These are phyloP conservation scores for Heterochromis multidens DNA, from an alignment of 2,113 vertebrate species.

Conservation along the genomic window DNA sequence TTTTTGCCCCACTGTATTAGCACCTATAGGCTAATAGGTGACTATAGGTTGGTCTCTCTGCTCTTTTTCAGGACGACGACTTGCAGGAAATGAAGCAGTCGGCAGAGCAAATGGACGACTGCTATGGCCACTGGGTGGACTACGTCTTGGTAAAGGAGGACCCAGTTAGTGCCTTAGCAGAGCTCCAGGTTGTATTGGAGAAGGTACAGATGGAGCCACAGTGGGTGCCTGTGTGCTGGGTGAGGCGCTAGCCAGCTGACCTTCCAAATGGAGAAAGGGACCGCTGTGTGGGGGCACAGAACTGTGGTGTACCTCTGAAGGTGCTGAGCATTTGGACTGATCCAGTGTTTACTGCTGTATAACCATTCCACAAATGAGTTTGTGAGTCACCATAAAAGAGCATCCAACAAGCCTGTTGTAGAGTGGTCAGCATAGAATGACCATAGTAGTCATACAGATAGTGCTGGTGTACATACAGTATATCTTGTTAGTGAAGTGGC, in stretches of 20 bases:
- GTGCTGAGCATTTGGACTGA: not conserved
- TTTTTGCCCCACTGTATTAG: not conserved
- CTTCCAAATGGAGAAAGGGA: not conserved
- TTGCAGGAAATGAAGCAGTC: constrained; percentile 85
- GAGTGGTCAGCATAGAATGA: not conserved
- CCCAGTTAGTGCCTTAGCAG: constrained; percentile 76
- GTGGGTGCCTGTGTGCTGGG: constrained; percentile 90
- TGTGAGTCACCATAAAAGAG: not conserved
- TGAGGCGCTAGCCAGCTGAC: constrained; percentile 70
- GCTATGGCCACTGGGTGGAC: constrained; percentile 87
- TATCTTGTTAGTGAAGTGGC: not conserved
- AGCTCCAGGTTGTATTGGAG: constrained; percentile 83
- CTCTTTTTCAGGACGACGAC: constrained; percentile 77
- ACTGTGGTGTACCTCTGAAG: not conserved
- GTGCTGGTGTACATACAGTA: not conserved
- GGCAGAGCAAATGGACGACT: constrained; percentile 83
- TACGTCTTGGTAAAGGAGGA: constrained; percentile 85
- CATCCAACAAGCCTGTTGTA: not conserved
- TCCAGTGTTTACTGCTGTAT: constrained; percentile 19
- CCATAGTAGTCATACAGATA: not conserved
- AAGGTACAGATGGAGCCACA: constrained; percentile 80
- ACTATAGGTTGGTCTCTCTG: not conserved
- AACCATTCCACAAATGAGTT: not conserved
- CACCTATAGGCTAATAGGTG: not conserved
- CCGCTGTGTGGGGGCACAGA: not conserved